Evolutionary conservation across 2,888 invertebrate species (phyloP).

Genomic region (Ellobium chinense): DNA sequence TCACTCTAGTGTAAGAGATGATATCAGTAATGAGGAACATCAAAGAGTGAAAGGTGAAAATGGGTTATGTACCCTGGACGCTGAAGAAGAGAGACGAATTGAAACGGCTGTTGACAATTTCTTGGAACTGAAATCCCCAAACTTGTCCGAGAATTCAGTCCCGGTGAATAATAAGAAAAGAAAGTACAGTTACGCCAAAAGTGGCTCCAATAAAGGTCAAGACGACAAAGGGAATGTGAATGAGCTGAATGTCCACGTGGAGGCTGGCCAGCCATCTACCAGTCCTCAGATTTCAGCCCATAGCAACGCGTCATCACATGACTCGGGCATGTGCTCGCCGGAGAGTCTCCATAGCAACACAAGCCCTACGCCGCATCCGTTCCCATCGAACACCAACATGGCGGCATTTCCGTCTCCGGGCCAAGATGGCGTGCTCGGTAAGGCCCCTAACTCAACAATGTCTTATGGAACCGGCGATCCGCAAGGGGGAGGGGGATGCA

Average conservation of each 20-base stretch:
- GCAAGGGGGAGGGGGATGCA: background rate
- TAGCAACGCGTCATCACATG: constrained; percentile 52
- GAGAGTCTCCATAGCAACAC: constrained; percentile 55
- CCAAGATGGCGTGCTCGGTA: background rate
- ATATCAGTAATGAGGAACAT: background rate
- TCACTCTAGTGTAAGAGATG: background rate
- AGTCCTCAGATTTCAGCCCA: constrained; percentile 51
- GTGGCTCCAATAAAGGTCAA: background rate
- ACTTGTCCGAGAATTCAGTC: background rate
- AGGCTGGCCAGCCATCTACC: background rate
- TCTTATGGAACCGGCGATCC: background rate
- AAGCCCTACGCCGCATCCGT: constrained; percentile 46
- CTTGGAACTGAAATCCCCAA: constrained; percentile 31
- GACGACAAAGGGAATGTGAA: background rate
- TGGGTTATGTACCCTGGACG: background rate
- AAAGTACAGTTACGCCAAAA: background rate
- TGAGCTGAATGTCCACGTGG: background rate
- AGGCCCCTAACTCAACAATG: background rate
- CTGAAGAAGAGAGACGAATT: constrained; percentile 40
- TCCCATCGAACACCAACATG: background rate
- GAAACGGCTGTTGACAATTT: constrained; percentile 37
- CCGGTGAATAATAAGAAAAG: background rate
- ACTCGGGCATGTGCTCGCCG: constrained; percentile 54
- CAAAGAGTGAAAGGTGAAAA: constrained; percentile 20
- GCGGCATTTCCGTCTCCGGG: background rate